Conservation (phyloP, 2,888 invertebrate species). For the Tribolium freemani region DNA sequence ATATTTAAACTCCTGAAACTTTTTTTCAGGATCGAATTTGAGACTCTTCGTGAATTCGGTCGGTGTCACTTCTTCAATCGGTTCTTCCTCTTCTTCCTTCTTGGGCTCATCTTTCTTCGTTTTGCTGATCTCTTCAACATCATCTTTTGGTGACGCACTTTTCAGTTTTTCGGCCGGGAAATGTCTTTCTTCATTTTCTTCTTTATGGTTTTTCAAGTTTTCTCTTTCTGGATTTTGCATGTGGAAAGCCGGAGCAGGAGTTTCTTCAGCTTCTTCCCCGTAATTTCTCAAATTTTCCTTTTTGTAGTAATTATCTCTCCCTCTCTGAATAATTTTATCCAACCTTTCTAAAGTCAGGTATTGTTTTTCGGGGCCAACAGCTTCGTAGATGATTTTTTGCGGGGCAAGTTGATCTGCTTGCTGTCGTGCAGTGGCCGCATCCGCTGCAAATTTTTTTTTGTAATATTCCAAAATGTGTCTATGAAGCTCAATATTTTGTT, state of each 20-base stretch:
- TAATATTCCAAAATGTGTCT: conserved; percentile 54
- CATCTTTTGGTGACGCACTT: neutral
- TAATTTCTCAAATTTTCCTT: conserved; percentile 20
- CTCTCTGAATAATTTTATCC: conserved; percentile 30
- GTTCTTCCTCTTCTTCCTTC: conserved; percentile 20
- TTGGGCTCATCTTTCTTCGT: neutral
- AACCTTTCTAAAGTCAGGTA: conserved; percentile 1
- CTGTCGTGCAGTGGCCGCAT: conserved; percentile 46
- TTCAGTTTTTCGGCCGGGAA: neutral
- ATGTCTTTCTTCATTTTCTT: neutral
- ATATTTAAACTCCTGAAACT: conserved; percentile 4
- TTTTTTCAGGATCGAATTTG: conserved; percentile 3
- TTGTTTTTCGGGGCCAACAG: conserved; percentile 1
- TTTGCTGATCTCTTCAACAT: conserved; percentile 12
- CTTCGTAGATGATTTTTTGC: neutral
- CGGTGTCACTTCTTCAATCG: conserved; percentile 20
- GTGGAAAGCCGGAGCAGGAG: neutral
- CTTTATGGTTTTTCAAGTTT: neutral
- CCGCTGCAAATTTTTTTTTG: conserved; percentile 55
- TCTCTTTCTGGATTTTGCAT: neutral
- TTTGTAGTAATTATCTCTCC: conserved; percentile 35
- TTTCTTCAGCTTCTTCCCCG: neutral
- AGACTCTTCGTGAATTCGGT: neutral
- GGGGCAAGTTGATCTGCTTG: neutral
- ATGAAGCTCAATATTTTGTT: conserved; percentile 30